Evolutionary conservation across 2,888 invertebrate species (phyloP).

Genomic region (Agelastica alni): DNA sequence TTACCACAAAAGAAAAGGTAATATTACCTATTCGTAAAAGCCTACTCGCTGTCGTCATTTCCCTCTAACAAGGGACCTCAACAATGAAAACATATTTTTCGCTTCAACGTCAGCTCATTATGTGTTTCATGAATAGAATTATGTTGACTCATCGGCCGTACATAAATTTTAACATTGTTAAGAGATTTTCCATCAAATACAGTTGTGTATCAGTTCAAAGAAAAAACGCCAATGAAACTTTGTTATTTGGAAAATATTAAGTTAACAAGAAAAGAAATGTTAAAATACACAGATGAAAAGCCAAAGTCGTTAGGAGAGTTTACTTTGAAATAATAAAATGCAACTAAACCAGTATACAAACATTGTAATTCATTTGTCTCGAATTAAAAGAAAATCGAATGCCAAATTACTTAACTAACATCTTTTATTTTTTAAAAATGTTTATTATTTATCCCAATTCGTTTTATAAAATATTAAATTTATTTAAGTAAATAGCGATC

Average conservation of each 20-base stretch:
- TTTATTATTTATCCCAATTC: too few relatives aligned
- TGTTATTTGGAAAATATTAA: slow-evolving; percentile 11
- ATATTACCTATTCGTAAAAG: slow-evolving; percentile 25
- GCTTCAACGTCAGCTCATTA: slow-evolving; percentile 25
- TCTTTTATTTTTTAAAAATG: too few relatives aligned
- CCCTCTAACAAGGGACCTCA: slow-evolving; percentile 23
- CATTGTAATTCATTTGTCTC: too few relatives aligned
- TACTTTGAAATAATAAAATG: too few relatives aligned
- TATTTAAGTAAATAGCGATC: too few relatives aligned
- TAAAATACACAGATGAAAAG: too few relatives aligned
- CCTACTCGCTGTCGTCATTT: slow-evolving; percentile 24
- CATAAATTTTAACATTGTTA: slow-evolving; percentile 28
- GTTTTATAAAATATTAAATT: too few relatives aligned
- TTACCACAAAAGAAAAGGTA: slow-evolving; percentile 23
- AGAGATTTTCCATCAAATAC: slow-evolving; percentile 22
- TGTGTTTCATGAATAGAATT: slow-evolving; percentile 24
- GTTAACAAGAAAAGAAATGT: slow-evolving; percentile 9
- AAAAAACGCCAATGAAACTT: slow-evolving; percentile 5
- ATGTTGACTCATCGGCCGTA: slow-evolving; percentile 25
- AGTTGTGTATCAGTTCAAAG: slow-evolving; percentile 16
- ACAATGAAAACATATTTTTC: slow-evolving; percentile 28
- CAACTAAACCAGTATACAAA: too few relatives aligned
- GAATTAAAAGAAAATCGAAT: too few relatives aligned
- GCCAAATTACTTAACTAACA: too few relatives aligned
- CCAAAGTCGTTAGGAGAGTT: too few relatives aligned